Evolutionary conservation across 2,888 invertebrate species (phyloP).

Genomic region (Microctonus brassicae): DNA sequence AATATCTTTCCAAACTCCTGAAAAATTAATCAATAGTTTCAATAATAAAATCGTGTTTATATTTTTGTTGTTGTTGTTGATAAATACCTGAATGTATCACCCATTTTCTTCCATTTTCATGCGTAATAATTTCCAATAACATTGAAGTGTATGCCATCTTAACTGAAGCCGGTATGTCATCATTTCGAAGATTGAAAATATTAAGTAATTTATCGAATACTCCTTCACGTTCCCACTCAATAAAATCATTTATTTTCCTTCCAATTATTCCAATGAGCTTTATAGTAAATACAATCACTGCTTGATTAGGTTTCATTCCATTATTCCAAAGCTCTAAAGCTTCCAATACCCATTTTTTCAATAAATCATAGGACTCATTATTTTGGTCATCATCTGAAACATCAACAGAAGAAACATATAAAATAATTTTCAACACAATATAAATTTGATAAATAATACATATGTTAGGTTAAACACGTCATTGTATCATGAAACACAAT

Average conservation of each 20-base stretch:
- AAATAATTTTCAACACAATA: not conserved
- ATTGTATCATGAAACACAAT: not conserved
- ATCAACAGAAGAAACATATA: not conserved
- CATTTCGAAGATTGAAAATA: constrained; percentile 59
- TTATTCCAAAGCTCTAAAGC: constrained; percentile 59
- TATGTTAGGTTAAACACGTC: constrained; percentile 17
- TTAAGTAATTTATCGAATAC: constrained; percentile 65
- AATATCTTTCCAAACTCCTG: constrained; percentile 76
- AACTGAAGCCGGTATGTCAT: constrained; percentile 73
- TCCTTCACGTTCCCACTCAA: constrained; percentile 71
- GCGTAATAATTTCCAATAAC: constrained; percentile 74
- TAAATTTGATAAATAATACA: not conserved
- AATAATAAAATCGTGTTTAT: not conserved
- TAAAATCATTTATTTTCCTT: constrained; percentile 74
- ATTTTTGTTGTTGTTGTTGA: not conserved
- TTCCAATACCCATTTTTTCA: constrained; percentile 58
- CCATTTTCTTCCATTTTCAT: constrained; percentile 78
- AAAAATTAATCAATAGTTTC: constrained; percentile 17
- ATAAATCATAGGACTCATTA: constrained; percentile 44
- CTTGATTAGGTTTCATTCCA: constrained; percentile 65
- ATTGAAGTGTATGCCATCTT: constrained; percentile 79
- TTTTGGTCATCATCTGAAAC: constrained; percentile 45
- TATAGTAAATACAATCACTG: constrained; percentile 75
- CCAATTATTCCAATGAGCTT: constrained; percentile 76
- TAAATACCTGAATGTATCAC: constrained; percentile 67